Base-by-base conservation (phyloP, 2,113 vertebrate genomes). In the Campylomormyrus numenius region DNA sequence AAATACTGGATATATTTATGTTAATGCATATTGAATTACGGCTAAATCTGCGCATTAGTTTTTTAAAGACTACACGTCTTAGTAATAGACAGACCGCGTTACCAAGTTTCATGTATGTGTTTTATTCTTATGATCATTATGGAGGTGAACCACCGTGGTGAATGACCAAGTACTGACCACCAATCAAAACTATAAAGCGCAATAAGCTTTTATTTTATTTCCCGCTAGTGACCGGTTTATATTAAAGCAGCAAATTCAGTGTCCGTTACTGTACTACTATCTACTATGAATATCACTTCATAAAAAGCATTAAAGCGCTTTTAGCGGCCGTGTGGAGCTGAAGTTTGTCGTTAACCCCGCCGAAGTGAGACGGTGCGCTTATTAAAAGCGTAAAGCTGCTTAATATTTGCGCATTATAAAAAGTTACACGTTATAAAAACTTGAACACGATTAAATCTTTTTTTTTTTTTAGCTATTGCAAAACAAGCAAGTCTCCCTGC, bases 401-500 rank as follows among this genome's bases (percentile, higher is more conserved):
- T 70, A 70, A 70, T 70, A 31, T 31, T 70, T 31, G 11, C n/a
- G n/a, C n/a, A 11, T 11, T 27, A 27, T 13, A 70, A 70, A 56
- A 70, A 31, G n/a, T 70, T 27, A 66, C 21, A 58, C 62, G 62
- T 66, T 70, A 70, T 70, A 66, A 66, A 66, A 27, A 66, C 24
- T 27, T 66, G 62, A n/a, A 66, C 62, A 10, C 58, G 7, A 66
- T 66, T 66, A 66, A 27, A 27, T 66, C 8, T n/a, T 8, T 27
- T 27, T 27, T 27, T 31, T 27, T 62, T 31, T 27, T 31, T 13
- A 31, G 62, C 1, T 15, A 39, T 74, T 77, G 70, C 85, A 53
- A 87, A 87, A 87, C n/a, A 89, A 3, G 11, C 48, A 24, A 35
- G 10, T 90, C 77, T 77, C 89, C 85, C 85, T 88, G 62, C 85